phyloP scores from a whole-genome alignment of 64 coral and sea anemone species.

The Stylophora pistillata region DNA sequence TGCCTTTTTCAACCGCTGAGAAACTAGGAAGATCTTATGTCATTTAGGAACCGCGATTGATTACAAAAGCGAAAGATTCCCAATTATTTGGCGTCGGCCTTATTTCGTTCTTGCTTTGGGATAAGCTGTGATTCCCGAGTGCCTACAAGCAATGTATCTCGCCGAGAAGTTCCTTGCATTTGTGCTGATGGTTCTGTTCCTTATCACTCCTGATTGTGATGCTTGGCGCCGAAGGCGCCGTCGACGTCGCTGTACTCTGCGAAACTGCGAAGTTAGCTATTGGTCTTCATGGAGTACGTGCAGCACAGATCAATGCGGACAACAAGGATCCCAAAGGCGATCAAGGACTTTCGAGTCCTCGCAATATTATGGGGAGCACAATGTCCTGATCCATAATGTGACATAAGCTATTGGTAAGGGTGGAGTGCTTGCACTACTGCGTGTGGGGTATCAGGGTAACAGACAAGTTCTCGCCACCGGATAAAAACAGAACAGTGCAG shows the following conservation, averaged over 20 bases:
- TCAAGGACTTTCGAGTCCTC: not conserved
- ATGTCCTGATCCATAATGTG: not conserved
- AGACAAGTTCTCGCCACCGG: not conserved
- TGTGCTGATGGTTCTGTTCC: not conserved
- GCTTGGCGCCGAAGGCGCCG: conserved; percentile 1
- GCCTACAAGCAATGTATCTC: too few species aligned
- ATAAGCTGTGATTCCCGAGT: too few species aligned
- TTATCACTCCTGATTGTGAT: not conserved
- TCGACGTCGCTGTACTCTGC: not conserved
- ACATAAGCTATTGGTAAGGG: not conserved
- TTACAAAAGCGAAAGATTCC: too few species aligned
- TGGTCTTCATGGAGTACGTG: not conserved
- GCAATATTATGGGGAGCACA: not conserved
- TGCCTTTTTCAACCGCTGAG: too few species aligned
- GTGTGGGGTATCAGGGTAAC: not conserved
- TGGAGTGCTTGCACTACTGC: not conserved
- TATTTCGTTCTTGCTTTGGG: too few species aligned
- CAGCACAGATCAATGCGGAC: not conserved
- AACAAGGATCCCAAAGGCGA: not conserved
- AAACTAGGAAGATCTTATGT: too few species aligned
- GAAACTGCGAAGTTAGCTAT: not conserved
- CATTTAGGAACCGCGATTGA: too few species aligned
- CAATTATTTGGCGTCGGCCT: too few species aligned
- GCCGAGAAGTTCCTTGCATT: too few species aligned
- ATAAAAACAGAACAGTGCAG: not conserved